Conservation (phyloP, 2,888 invertebrate species). For the Alloplasta piceator region DNA sequence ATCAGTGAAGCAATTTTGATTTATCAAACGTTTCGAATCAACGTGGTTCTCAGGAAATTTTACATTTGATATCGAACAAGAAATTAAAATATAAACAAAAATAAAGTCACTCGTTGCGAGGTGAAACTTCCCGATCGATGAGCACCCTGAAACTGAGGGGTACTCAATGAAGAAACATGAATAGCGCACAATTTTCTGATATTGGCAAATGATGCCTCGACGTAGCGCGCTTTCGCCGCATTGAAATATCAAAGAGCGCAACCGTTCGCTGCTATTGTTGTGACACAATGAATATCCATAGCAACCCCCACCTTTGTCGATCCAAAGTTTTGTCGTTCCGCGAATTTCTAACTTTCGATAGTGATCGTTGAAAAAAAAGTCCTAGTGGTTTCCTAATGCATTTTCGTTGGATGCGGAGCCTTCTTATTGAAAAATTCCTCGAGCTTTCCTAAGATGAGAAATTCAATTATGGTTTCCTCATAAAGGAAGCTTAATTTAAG, state of each 20-base stretch:
- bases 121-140: constrained; percentile 22
- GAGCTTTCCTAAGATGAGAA: too few relatives aligned
- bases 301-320: constrained; percentile 36
- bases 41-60: not conserved
- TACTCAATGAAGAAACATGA: constrained; percentile 4
- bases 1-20: constrained; percentile 1
- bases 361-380: constrained; percentile 8
- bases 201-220: not conserved
- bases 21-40: constrained; percentile 1
- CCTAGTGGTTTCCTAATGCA: too few relatives aligned
- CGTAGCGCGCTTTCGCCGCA: constrained; percentile 23
- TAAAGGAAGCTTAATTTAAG: too few relatives aligned
- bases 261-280: constrained; percentile 42
- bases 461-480: too few relatives aligned
- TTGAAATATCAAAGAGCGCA: constrained; percentile 24
- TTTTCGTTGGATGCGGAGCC: too few relatives aligned
- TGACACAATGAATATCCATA: constrained; percentile 53
- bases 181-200: not conserved
- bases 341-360: not conserved
- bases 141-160: constrained; percentile 12
- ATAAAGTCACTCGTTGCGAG: constrained; percentile 2
- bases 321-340: constrained; percentile 11
- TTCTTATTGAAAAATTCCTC: too few relatives aligned
- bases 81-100: not conserved
- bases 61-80: too few relatives aligned